Base-by-base conservation (phyloP, 2,888 invertebrate species). In the Schrankia costaestrigalis region DNA sequence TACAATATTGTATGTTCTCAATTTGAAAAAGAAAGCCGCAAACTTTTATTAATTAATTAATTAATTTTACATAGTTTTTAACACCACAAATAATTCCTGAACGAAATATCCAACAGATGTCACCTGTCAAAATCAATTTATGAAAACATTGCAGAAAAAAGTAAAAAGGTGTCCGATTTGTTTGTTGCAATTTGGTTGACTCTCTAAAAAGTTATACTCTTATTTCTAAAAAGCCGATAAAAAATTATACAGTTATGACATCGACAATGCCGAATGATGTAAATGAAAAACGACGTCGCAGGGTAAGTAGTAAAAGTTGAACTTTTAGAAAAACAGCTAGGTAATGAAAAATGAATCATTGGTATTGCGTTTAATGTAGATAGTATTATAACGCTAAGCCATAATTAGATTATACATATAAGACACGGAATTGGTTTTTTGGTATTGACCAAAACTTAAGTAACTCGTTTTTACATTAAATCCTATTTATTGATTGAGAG, bases 221-320 rank as follows among this genome's bases (percentile, higher is more conserved):
- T 17, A 17, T 7, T 17, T 7, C 17, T 17, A 17, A 17, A 5
- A 17, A 17, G 7, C 17, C 3, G 7, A 17, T 7, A 17, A 17
- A 17, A 17, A 7, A 5, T 3, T 17, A 17, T 5, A 17, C 30
- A 18, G 22, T 35, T 3, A 81, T 84, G 84, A 75, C 84, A 32
- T 78, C 84, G 17, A 73, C 84, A 10, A 46, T 78, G 48, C 77
- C 86, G 17, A 71, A 68, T 22, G 88, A 83, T 46, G 77, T 75
- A 47, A 88, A 80, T 32, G 85, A 86, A 29, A 88, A 89, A 55
- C 78, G 89, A 22, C 81, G 89, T 33, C 85, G 88, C 33, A 74
- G 87, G 71, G 89, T 89, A 62, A 69, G 79, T 57, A 4, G 8
- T 14, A 6, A 11, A 21, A 25, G 8, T 10, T 8, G 9, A 1